Evolutionary conservation across 1,140 invertebrate species (phyloP).

Genomic region (Tetramorium alpestre): DNA sequence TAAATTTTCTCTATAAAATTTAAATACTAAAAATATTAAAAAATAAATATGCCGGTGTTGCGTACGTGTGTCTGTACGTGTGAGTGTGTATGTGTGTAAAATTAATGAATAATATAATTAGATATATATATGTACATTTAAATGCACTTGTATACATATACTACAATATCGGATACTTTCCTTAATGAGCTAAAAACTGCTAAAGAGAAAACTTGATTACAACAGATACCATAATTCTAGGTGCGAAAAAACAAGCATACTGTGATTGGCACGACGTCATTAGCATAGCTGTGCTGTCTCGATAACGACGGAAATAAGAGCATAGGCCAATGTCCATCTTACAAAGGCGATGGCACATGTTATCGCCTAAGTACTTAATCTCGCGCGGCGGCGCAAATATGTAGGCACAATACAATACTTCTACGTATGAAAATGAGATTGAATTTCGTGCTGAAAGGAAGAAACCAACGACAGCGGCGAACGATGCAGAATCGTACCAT

Average conservation of each 20-base stretch:
- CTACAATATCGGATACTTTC: neutral
- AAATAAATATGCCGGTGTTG: too few relatives aligned
- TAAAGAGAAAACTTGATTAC: constrained; percentile 2
- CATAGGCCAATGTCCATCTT: constrained; percentile 9
- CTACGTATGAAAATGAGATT: neutral
- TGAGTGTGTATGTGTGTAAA: neutral
- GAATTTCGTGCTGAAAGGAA: neutral
- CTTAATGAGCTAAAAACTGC: neutral
- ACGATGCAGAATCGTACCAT: neutral
- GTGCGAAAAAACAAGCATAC: neutral
- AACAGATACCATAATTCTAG: constrained; percentile 32
- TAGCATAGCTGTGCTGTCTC: neutral
- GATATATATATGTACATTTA: neutral
- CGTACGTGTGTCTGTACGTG: neutral
- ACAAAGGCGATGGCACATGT: neutral
- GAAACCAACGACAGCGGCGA: neutral
- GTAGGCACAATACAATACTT: neutral
- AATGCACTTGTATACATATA: neutral
- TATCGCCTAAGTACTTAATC: neutral
- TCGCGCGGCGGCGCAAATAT: neutral
- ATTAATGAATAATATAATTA: neutral
- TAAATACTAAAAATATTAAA: too few relatives aligned
- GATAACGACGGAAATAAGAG: constrained; percentile 12
- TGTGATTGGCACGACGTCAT: neutral
- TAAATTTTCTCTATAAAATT: too few relatives aligned